These are phyloP conservation scores for Cladorhizidae sp. DNA, from an alignment of 37 sponge, comb jelly and placozoan species.

Conservation along the genomic window DNA sequence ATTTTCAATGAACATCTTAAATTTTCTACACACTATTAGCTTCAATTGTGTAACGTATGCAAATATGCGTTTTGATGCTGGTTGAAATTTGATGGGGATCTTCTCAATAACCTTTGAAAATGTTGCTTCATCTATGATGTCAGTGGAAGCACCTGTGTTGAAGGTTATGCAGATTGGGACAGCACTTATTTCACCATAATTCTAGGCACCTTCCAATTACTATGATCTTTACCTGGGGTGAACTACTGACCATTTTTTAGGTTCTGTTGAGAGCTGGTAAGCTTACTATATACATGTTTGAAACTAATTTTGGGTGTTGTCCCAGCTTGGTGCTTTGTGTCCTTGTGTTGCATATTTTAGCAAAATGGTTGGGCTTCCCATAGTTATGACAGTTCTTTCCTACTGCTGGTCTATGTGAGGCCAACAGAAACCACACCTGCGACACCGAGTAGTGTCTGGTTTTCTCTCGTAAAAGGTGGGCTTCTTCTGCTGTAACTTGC, in stretches of 20 bases:
- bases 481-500: too few relatives aligned
- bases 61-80: too few relatives aligned
- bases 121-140: conserved; percentile 30
- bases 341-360: conserved; percentile 18
- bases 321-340: background rate
- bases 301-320: background rate
- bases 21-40: too few relatives aligned
- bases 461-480: background rate
- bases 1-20: too few relatives aligned
- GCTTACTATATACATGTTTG: too few relatives aligned
- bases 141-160: conserved; percentile 46
- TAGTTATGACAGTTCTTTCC: conserved; percentile 40
- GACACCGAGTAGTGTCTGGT: conserved; percentile 6
- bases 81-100: background rate
- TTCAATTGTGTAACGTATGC: too few relatives aligned
- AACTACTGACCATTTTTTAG: too few relatives aligned
- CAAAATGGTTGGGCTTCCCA: conserved; percentile 53
- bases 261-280: too few relatives aligned
- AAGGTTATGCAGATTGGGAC: conserved; percentile 27
- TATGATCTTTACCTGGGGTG: too few relatives aligned
- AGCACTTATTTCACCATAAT: too few relatives aligned
- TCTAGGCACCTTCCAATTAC: too few relatives aligned
- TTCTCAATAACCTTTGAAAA: conserved; percentile 10
- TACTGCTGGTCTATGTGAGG: conserved; percentile 47
- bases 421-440: conserved; percentile 27